Base-by-base conservation (phyloP, 2,888 invertebrate species). In the Phalangium opilio region DNA sequence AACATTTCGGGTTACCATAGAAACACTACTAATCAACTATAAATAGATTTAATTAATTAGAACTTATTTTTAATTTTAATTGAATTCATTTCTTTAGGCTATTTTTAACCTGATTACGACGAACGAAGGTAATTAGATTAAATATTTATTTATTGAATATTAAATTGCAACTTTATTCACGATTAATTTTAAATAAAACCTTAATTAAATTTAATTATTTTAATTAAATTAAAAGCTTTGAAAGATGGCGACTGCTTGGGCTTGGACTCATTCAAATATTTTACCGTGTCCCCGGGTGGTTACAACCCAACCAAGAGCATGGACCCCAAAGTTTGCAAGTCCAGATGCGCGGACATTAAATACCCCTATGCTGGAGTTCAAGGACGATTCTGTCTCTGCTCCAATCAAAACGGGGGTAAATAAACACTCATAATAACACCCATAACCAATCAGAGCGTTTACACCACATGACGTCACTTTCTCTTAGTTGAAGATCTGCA, bases 161-260 rank as follows among this genome's bases (percentile, higher is more conserved):
- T 27, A 7, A 4, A 27, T 27, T 27, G 5, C 8, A 7, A 27
- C 27, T 27, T 27, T 27, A 27, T 27, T 7, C 27, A 7, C 8
- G 4, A 27, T 27, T 27, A 8, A 7, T 27, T 27, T 27, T 27
- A 27, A 27, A 27, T 44, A 44, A 44, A 44, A 15, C 15, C 21
- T 34, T 36, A 17, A 38, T 44, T 18, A 35, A 18, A 17, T 12
- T 18, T 15, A 35, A 21, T 27, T 21, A 35, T 35, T 44, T 44
- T 44, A 27, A 36, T 38, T 12, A 34, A n/a, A 39, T 32, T 45
- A 40, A 45, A 32, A 45, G 14, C 48, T 34, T 15, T 51, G 4
- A 34, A 45, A 17, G 50, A 57, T 41, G 57, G 57, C 10, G 54
- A 56, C 38, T 57, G 57, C 49, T 48, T 55, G 11, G 50, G 44